Base-by-base conservation (phyloP, 35 echinoderm and acorn worm species). In the Hemicentrotus pulcherrimus region DNA sequence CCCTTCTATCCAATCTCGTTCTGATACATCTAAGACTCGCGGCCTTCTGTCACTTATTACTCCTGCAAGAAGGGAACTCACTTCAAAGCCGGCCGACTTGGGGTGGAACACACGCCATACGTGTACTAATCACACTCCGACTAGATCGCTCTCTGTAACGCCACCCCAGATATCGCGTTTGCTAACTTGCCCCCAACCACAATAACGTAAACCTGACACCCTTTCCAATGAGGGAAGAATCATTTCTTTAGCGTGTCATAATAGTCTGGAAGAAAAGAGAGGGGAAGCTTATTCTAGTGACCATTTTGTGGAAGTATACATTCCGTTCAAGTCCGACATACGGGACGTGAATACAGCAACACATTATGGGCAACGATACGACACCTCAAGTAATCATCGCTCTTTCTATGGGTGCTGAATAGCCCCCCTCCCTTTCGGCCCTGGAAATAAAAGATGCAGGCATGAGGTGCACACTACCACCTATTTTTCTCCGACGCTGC, bases 141-240 rank as follows among this genome's bases (percentile, higher is more conserved):
- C 88, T 33, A 90, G 88, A 90, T 90, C 88, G 5, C 31, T 33
- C 88, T 90, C 88, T 90, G 11, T 90, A 90, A 78, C 88, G 46
- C 32, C 88, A 90, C 88, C 88, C 65, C 32, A 35, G 32, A 90
- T 90, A 90, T 90, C 88, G 46, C 88, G 88, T 90, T 90, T 45
- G 32, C 88, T 19, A 47, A 33, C 88, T 90, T 90, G 88, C 88
- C 88, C 88, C 46, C 10, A 93, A 93, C 91, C 91, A 58, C 91
- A 93, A 58, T 93, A 93, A 50, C 48, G 91, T 58, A 58, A 93
- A 93, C 91, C 46, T 93, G 91, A 93, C 91, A 93, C 91, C 48
- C n/a, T 32, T 48, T 31, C n/a, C 46, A 93, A 93, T 58, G 88
- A 90, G 88, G 12, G 31, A 90, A 93, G 48, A 93, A 93, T 93